Percentiles rank a stretch among this genome's conserved stretches.
Evolutionary conservation across 2,113 vertebrate species (phyloP).

Genomic region (Stigmatopora argus): DNA sequence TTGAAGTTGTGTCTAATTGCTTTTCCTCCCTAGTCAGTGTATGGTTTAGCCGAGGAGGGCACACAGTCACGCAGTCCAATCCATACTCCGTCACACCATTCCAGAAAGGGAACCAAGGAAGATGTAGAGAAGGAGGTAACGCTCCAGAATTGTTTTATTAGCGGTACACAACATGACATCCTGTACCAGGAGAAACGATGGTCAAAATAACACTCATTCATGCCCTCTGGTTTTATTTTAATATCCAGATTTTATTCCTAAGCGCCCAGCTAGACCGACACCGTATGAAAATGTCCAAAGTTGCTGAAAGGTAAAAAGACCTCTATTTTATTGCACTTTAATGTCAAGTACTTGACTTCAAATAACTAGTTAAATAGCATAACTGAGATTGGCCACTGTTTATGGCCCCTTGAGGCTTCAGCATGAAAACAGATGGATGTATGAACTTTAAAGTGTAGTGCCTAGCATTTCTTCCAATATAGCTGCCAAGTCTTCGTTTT

Average conservation of each 20-base stretch:
- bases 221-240: not conserved
- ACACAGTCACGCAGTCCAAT: constrained; percentile 83
- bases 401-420: too few species aligned
- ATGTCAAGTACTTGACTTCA: not conserved
- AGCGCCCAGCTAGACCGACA: constrained; percentile 91
- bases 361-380: too few species aligned
- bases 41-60: constrained; percentile 85
- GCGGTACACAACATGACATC: not conserved
- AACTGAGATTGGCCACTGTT: too few species aligned
- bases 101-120: constrained; percentile 89
- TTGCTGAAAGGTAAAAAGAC: constrained; percentile 86
- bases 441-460: not conserved
- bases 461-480: too few species aligned
- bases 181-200: not conserved
- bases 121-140: constrained; percentile 87
- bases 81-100: constrained; percentile 77
- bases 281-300: constrained; percentile 99
- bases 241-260: constrained; percentile 86
- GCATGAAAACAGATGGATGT: too few species aligned
- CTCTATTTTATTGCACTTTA: not conserved
- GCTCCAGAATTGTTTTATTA: too few species aligned
- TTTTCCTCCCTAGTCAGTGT: constrained; percentile 79
- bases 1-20: not conserved
- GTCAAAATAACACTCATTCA: not conserved
- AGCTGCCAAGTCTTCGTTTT: not conserved